Conservation (phyloP, 2,888 invertebrate species). For the Subacronicta megacephala region DNA sequence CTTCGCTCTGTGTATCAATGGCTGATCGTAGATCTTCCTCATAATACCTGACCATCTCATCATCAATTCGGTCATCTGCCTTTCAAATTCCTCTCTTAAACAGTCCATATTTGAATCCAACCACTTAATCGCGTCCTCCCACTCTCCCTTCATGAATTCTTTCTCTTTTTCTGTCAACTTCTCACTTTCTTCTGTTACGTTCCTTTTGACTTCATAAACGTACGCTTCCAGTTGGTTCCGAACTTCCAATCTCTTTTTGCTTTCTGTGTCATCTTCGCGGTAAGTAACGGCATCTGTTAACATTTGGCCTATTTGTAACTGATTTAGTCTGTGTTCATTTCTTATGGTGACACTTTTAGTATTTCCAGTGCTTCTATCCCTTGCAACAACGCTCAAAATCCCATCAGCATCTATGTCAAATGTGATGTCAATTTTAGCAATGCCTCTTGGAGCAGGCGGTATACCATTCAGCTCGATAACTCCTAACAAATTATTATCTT, state of each 20-base stretch:
- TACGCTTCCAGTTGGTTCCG: constrained; percentile 78
- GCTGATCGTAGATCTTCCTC: constrained; percentile 62
- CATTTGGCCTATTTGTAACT: constrained; percentile 71
- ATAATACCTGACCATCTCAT: constrained; percentile 68
- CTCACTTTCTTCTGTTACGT: constrained; percentile 62
- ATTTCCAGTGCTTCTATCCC: constrained; percentile 72
- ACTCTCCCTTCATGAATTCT: constrained; percentile 66
- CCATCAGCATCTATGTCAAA: constrained; percentile 76
- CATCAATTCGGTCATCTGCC: constrained; percentile 72
- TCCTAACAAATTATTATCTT: constrained; percentile 77
- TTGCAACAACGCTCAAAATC: constrained; percentile 73
- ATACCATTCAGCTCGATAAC: constrained; percentile 73
- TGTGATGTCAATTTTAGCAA: constrained; percentile 75
- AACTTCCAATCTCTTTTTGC: constrained; percentile 69
- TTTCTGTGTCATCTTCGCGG: constrained; percentile 72
- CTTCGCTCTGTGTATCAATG: constrained; percentile 62
- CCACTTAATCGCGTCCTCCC: constrained; percentile 70
- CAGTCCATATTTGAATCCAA: constrained; percentile 70
- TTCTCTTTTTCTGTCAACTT: constrained; percentile 64
- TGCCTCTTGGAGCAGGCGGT: constrained; percentile 76
- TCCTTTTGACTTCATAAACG: constrained; percentile 70
- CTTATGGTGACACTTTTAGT: constrained; percentile 66
- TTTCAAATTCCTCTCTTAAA: constrained; percentile 72
- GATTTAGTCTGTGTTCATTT: constrained; percentile 69
- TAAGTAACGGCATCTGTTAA: constrained; percentile 70